Evolutionary conservation across 1,140 invertebrate genomes (phyloP).

Genomic region (Colletes latitarsis): DNA sequence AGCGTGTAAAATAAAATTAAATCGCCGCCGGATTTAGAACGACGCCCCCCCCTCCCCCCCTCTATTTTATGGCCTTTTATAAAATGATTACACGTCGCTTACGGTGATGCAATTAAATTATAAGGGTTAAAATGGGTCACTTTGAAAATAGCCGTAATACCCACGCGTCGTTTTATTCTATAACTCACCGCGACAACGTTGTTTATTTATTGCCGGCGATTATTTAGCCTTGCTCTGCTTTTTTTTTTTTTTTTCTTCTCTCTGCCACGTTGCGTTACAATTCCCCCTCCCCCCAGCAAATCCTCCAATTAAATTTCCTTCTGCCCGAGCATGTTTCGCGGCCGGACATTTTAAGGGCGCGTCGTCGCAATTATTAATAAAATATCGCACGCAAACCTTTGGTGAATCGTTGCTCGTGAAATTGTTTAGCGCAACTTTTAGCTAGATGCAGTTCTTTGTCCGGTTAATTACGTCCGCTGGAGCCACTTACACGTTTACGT

Average conservation of each 20-base stretch:
- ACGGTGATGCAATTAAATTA: slow-evolving; percentile 41
- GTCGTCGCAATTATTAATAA: neutral
- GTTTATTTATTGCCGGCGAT: neutral
- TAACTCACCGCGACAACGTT: neutral
- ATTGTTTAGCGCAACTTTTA: neutral
- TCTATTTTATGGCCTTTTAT: neutral
- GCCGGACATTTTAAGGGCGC: neutral
- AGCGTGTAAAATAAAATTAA: slow-evolving; percentile 20
- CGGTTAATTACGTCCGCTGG: neutral
- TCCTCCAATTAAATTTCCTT: neutral
- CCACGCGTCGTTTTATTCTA: neutral
- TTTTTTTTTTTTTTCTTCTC: neutral
- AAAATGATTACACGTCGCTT: slow-evolving; percentile 22
- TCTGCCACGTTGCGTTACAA: neutral
- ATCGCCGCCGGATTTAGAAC: neutral
- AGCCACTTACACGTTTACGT: neutral
- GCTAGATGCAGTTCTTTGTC: neutral
- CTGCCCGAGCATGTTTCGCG: neutral
- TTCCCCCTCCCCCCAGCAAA: neutral
- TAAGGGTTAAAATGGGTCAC: slow-evolving; percentile 36
- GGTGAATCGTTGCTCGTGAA: neutral
- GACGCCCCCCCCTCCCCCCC: too few relatives aligned
- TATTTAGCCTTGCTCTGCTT: neutral
- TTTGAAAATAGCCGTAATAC: slow-evolving; percentile 42
- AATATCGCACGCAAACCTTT: neutral